phyloP scores from a whole-genome alignment of 2,888 invertebrate species.

The Mystacides longicornis region DNA sequence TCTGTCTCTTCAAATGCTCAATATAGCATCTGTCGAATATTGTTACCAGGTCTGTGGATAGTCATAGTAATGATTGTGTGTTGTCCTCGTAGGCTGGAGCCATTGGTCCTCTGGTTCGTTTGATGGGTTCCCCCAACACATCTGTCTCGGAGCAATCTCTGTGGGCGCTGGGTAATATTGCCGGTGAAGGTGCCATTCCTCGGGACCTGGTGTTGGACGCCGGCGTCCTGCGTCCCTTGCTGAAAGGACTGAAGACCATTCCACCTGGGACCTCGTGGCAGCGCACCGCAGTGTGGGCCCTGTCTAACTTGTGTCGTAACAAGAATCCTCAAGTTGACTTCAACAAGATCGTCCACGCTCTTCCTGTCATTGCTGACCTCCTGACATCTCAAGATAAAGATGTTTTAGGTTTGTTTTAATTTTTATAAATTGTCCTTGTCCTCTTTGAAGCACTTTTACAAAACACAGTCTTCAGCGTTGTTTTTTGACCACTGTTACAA shows the following conservation, averaged over 20 bases:
- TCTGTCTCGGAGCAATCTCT: conserved; percentile 88
- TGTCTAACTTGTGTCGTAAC: conserved; percentile 90
- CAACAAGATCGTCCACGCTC: conserved; percentile 61
- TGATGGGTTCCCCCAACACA: conserved; percentile 59
- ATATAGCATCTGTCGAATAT: too few relatives aligned
- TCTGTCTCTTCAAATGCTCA: too few relatives aligned
- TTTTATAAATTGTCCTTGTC: too few relatives aligned
- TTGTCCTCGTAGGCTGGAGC: conserved; percentile 59
- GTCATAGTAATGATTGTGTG: neutral
- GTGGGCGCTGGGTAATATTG: conserved; percentile 97
- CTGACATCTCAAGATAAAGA: conserved; percentile 65
- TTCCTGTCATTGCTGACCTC: conserved; percentile 71
- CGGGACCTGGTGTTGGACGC: conserved; percentile 73
- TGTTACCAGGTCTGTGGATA: neutral
- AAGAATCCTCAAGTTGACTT: conserved; percentile 87
- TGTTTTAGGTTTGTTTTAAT: conserved; percentile 56
- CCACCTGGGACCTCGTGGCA: conserved; percentile 44
- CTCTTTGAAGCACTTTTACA: too few relatives aligned
- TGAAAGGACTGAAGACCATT: conserved; percentile 49
- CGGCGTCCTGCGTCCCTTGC: conserved; percentile 64
- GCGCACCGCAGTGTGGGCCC: conserved; percentile 86
- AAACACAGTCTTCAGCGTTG: too few relatives aligned
- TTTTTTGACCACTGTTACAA: too few relatives aligned
- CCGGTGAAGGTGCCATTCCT: conserved; percentile 76
- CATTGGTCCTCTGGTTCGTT: conserved; percentile 67